Percentiles rank a stretch among this genome's conserved stretches.
These are phyloP conservation scores for Chymomyza procnemis DNA, from an alignment of 2,888 invertebrate species.

Conservation along the genomic window DNA sequence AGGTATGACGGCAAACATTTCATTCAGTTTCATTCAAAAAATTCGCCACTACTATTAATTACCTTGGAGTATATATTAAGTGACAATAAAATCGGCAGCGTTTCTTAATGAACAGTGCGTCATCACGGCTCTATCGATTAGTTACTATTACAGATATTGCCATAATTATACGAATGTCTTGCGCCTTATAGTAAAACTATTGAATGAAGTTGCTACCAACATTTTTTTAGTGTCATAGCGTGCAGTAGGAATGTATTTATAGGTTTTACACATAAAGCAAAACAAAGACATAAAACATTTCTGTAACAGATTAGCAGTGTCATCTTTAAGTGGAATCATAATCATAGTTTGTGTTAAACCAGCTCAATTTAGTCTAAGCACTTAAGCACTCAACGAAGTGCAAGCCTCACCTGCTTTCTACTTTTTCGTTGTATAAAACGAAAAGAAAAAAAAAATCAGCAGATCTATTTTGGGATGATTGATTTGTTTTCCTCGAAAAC, in stretches of 20 bases:
- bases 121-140: background rate
- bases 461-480: conserved; percentile 70
- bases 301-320: background rate
- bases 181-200: background rate
- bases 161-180: background rate
- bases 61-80: conserved; percentile 12
- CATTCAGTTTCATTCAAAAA: conserved; percentile 45
- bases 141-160: background rate
- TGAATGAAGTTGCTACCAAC: background rate
- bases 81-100: background rate
- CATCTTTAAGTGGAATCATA: background rate
- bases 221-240: background rate
- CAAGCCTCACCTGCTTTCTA: background rate
- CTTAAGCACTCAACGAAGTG: background rate
- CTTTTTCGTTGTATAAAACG: too few species aligned
- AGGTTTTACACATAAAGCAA: background rate
- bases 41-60: conserved; percentile 59
- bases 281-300: background rate
- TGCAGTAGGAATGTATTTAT: background rate
- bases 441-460: background rate
- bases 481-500: conserved; percentile 56
- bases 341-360: background rate
- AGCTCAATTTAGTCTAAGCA: background rate
- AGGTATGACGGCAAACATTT: background rate
- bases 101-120: too few species aligned